Conservation (phyloP, 2,113 vertebrate genomes). For the Erythrolamprus reginae region DNA sequence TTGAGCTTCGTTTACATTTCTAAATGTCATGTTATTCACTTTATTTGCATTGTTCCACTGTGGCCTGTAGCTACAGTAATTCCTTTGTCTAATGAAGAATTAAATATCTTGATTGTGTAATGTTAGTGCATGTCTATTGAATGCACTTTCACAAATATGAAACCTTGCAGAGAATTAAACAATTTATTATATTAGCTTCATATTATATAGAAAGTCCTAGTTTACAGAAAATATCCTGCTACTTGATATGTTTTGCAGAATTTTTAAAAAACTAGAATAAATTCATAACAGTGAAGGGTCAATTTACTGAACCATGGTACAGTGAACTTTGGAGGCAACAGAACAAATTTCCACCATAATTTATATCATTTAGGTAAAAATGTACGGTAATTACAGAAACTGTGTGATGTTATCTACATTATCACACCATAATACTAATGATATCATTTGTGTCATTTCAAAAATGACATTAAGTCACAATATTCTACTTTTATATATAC, state of each 20-base stretch:
- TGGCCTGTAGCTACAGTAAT: background rate
- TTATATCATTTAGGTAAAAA: background rate
- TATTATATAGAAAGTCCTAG: background rate
- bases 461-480: background rate
- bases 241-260: background rate
- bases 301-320: background rate
- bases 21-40: background rate
- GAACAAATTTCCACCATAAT: background rate
- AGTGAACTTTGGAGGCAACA: background rate
- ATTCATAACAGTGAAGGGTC: background rate
- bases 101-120: background rate
- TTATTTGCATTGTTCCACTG: constrained; percentile 15
- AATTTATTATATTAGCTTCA: background rate
- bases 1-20: background rate
- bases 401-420: background rate
- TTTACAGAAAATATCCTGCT: background rate
- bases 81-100: background rate
- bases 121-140: background rate
- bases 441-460: background rate
- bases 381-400: background rate
- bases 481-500: background rate
- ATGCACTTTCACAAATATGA: background rate
- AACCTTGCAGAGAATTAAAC: background rate
- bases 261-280: background rate
- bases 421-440: background rate